Evolutionary conservation across 2,113 vertebrate genomes (phyloP).

Genomic region (Serilophus lunatus): DNA sequence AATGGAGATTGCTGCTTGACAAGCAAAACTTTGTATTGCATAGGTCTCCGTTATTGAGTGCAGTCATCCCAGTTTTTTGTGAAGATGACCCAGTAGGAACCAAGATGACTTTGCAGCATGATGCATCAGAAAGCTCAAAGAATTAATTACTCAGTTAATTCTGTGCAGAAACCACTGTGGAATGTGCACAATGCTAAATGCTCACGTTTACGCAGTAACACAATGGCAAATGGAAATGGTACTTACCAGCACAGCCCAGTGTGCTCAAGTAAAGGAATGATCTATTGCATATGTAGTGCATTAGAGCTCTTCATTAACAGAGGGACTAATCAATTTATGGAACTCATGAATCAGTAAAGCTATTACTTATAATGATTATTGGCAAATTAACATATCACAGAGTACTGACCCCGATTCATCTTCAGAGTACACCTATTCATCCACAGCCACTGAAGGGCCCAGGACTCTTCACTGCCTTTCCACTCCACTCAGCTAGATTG

Average conservation of each 20-base stretch:
- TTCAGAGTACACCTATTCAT: background rate
- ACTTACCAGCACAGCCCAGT: background rate
- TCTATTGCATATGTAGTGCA: slow-evolving; percentile 4
- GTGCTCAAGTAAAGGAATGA: slow-evolving; percentile 31
- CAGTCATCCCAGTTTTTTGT: background rate
- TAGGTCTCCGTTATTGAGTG: background rate
- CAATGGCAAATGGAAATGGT: background rate
- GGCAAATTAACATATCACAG: slow-evolving; percentile 58
- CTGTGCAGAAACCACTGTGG: background rate
- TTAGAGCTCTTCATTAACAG: slow-evolving; percentile 68
- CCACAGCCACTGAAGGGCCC: background rate
- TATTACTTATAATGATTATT: slow-evolving; percentile 66
- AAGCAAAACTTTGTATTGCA: background rate
- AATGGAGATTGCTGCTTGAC: background rate
- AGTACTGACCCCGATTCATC: slow-evolving; percentile 48
- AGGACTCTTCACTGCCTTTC: background rate
- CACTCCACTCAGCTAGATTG: background rate
- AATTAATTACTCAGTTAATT: background rate
- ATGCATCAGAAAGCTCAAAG: background rate
- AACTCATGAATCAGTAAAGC: slow-evolving; percentile 64
- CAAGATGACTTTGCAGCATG: background rate
- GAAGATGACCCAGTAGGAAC: background rate
- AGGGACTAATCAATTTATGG: slow-evolving; percentile 66
- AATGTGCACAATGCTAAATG: background rate
- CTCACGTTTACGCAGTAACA: rapidly evolving